Conservation (phyloP, 1,140 invertebrate genomes). For the Ladona fulva region DNA sequence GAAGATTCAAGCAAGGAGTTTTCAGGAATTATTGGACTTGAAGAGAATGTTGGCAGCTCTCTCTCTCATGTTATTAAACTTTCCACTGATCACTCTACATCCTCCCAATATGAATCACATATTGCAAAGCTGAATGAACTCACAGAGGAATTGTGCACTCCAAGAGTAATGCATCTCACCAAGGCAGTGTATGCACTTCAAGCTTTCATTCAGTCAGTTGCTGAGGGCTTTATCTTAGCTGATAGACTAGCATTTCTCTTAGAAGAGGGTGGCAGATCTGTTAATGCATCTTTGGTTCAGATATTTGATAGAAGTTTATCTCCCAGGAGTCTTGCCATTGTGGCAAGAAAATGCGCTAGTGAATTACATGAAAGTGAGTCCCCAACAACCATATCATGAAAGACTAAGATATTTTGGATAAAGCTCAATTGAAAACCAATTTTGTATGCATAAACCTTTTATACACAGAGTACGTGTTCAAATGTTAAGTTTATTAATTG, state of each 20-base stretch:
- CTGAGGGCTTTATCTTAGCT: background rate
- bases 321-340: background rate
- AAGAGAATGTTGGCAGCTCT: too few relatives aligned
- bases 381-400: too few relatives aligned
- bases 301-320: background rate
- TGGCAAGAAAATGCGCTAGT: background rate
- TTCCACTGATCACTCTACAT: too few relatives aligned
- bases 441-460: too few relatives aligned
- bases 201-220: background rate
- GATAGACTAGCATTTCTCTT: background rate
- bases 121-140: background rate
- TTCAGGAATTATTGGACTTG: too few relatives aligned
- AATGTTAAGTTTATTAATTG: too few relatives aligned
- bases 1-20: too few relatives aligned
- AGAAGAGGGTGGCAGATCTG: background rate
- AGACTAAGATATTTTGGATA: too few relatives aligned
- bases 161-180: background rate
- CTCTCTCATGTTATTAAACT: too few relatives aligned
- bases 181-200: background rate
- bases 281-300: background rate
- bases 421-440: too few relatives aligned
- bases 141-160: background rate
- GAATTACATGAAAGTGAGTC: too few relatives aligned
- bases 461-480: too few relatives aligned
- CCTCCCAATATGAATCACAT: background rate